Conservation (phyloP, 2,888 invertebrate genomes). For the Willowsia nigromaculata region DNA sequence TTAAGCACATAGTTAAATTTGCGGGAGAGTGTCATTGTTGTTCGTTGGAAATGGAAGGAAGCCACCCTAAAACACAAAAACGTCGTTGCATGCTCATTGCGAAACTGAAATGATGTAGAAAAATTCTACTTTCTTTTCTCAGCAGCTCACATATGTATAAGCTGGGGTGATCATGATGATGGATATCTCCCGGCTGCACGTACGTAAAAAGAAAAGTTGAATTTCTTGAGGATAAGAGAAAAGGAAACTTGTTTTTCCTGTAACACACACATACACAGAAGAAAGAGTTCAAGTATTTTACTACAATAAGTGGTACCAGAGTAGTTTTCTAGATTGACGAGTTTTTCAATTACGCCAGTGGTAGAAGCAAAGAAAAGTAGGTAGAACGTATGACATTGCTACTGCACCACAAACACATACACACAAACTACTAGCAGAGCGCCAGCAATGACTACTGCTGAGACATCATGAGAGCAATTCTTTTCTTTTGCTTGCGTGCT, state of each 20-base stretch:
- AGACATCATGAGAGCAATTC: conserved; percentile 1
- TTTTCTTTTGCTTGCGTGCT: neutral
- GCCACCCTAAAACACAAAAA: neutral
- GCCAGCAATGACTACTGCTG: neutral
- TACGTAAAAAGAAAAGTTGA: neutral
- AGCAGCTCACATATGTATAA: neutral
- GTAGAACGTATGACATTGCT: too few species aligned
- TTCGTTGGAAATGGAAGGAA: neutral
- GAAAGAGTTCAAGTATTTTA: neutral
- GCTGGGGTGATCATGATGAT: neutral
- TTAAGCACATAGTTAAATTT: neutral
- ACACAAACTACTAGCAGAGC: neutral
- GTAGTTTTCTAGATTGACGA: conserved; percentile 27
- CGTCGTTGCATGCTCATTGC: neutral
- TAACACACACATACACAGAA: neutral
- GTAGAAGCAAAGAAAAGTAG: too few species aligned
- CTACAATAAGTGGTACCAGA: neutral
- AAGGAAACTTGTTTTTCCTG: neutral
- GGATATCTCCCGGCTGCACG: neutral
- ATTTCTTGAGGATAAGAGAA: neutral
- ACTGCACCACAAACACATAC: neutral
- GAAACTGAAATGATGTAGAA: neutral
- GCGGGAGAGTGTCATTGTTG: neutral
- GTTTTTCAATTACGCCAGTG: conserved; percentile 43
- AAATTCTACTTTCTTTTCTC: neutral